Percentiles rank a stretch among this genome's conserved stretches.
Evolutionary conservation across 2,797 vertebrate genomes (phyloP).

Genomic region (Lateolabrax maculatus): DNA sequence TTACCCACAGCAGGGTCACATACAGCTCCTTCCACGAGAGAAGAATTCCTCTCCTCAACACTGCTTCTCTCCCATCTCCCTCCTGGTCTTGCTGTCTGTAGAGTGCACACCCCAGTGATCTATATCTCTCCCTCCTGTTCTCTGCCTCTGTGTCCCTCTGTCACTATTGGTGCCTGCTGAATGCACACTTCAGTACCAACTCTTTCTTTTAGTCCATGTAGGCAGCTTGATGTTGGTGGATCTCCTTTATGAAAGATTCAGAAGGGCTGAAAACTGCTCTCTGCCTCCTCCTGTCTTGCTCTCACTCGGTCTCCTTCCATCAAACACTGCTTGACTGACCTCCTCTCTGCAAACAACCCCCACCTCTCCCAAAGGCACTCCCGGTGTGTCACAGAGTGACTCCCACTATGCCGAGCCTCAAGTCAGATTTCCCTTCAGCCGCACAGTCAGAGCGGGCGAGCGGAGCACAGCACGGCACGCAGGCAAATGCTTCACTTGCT

Average conservation of each 20-base stretch:
- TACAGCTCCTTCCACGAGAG: constrained; percentile 63
- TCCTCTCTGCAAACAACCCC: constrained; percentile 65
- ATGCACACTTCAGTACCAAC: constrained; percentile 57
- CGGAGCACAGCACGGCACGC: constrained; percentile 53
- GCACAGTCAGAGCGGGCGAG: constrained; percentile 56
- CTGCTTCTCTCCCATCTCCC: constrained; percentile 49
- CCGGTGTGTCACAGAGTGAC: constrained; percentile 65
- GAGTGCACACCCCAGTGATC: constrained; percentile 35
- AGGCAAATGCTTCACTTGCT: constrained; percentile 74
- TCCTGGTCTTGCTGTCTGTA: constrained; percentile 36
- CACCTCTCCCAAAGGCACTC: constrained; percentile 78
- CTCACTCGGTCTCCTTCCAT: constrained; percentile 56
- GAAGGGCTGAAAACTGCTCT: constrained; percentile 77
- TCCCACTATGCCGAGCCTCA: constrained; percentile 57
- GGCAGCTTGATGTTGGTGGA: constrained; percentile 85
- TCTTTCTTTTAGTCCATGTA: constrained; percentile 79
- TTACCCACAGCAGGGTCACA: constrained; percentile 68
- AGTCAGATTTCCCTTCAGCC: constrained; percentile 63
- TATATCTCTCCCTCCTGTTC: constrained; percentile 32
- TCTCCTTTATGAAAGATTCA: constrained; percentile 92
- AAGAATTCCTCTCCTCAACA: constrained; percentile 59
- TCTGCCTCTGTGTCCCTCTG: constrained; percentile 36
- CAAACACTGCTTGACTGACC: constrained; percentile 71
- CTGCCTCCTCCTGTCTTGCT: constrained; percentile 61
- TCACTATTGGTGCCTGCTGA: constrained; percentile 44